Base-by-base conservation (phyloP, 2,888 invertebrate species). In the Ganaspis brasiliensis region DNA sequence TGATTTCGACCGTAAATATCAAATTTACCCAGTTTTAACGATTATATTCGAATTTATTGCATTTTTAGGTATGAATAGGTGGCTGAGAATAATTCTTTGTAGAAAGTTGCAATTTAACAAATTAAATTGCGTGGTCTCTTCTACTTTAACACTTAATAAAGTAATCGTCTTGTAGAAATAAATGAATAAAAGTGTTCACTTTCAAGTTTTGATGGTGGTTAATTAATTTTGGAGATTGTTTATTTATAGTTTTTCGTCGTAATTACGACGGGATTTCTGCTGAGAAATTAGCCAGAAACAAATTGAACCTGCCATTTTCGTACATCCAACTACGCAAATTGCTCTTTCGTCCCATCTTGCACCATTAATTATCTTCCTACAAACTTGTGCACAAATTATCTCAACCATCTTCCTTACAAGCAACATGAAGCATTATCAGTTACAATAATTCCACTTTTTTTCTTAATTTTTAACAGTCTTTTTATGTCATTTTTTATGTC, bases 281-380 rank as follows among this genome's bases (percentile, higher is more conserved):
- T 67, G 45, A 67, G 67, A 24, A 67, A 67, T 67, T 45, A 45
- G 40, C 40, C 24, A 10, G n/a, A 26, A 67, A 67, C 67, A 67
- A 67, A 67, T 45, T 67, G n/a, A 67, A 45, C 45, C 45, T 24
- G 24, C 24, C 24, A 45, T 67, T 67, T 67, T 45, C n/a, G 67
- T 21, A 45, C 24, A 45, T 67, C 45, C 45, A n/a, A 24, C n/a
- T 16, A 49, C 24, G 26, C 67, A 67, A 67, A 67, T 67, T 67
- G 67, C 21, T 67, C 40, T 45, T n/a, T 14, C 45, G 24, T 12
- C 56, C 67, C 40, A 45, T 67, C 45, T 45, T 40, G 14, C n/a
- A 24, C 24, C 24, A 45, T 45, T 24, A 67, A 45, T 67, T 45
- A 45, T 45, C 45, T 67, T 45, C 45, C 37, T 40, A 10, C 8